Conservation (phyloP, 2,888 invertebrate genomes). For the Rhingia campestris region DNA sequence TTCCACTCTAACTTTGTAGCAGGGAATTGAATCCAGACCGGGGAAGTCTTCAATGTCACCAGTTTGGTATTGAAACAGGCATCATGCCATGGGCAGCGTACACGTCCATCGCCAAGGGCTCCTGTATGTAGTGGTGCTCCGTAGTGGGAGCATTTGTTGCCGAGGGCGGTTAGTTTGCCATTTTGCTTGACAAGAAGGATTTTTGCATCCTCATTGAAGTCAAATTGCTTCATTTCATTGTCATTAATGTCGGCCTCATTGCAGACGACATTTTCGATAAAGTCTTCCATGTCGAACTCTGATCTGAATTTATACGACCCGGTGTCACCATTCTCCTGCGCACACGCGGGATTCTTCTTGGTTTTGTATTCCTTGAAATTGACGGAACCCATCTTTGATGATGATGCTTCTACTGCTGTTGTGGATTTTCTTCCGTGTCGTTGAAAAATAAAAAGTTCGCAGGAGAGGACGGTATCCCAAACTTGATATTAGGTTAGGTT, state of each 20-base stretch:
- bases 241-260: conserved; percentile 88
- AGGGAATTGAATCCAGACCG: conserved; percentile 95
- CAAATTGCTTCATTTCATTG: conserved; percentile 91
- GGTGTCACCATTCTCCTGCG: conserved; percentile 75
- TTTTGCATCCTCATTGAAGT: conserved; percentile 88
- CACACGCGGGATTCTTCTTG: conserved; percentile 67
- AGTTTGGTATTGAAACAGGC: conserved; percentile 95
- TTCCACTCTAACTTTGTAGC: conserved; percentile 89
- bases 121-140: conserved; percentile 94
- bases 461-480: too few relatives aligned
- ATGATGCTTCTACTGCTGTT: too few relatives aligned
- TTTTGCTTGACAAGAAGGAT: conserved; percentile 93
- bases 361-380: conserved; percentile 81
- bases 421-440: conserved; percentile 5
- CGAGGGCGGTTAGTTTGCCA: conserved; percentile 91
- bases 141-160: conserved; percentile 96
- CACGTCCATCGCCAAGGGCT: conserved; percentile 90
- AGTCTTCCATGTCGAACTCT: conserved; percentile 83
- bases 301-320: conserved; percentile 80
- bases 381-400: conserved; percentile 79
- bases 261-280: conserved; percentile 89
- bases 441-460: too few relatives aligned
- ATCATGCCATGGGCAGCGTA: conserved; percentile 98
- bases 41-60: conserved; percentile 99
- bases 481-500: too few relatives aligned